Evolutionary conservation across 2,888 invertebrate genomes (phyloP), one percentile per base, ranked within the genome.

Genomic region (Gari tellinella): DNA sequence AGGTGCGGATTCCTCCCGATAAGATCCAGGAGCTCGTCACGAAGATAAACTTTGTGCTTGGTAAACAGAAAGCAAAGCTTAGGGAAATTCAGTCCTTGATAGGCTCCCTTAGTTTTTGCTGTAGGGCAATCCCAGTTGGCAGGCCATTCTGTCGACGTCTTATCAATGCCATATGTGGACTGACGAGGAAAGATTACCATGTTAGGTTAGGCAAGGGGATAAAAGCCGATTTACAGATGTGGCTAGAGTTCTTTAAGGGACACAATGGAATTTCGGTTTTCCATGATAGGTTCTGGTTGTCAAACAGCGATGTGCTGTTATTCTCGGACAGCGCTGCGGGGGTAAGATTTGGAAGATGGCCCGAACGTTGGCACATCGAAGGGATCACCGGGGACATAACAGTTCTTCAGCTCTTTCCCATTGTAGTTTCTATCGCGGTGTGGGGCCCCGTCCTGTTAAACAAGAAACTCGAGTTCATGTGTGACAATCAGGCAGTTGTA

Each of bases 321-420:
- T 74, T 74, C 23, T 57, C 74, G 2, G 64, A 65, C 43, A 69
- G 69, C 37, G 66, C 75, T 15, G 73, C 37, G 2, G 31, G 31
- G 4, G 10, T 10, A 31, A 49, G 51, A 7, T 1, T n/a, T n/a
- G 52, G 1, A 1, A n/a, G 10, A 23, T 66, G 66, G 72, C 63
- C 61, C 7, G 31, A 62, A 14, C 7, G 7, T 0, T 65, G 65
- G 65, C 62, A 52, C 25, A 5, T 17, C 1, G 14, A 37, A 14
- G 62, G 52, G n/a, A n/a, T 52, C 7, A 62, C 62, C 2, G 37
- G 40, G n/a, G 62, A 62, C 26, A 62, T 62, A 0, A 61, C 61
- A 12, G 45, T 52, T 2, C 23, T 69, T 40, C 52, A 57, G 15
- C 19, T 63, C 14, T 63, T 69, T 37, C 52, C 62, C 7, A 51